phyloP scores from a whole-genome alignment of 2,113 vertebrate genomes.

The Phodopus roborovskii region DNA sequence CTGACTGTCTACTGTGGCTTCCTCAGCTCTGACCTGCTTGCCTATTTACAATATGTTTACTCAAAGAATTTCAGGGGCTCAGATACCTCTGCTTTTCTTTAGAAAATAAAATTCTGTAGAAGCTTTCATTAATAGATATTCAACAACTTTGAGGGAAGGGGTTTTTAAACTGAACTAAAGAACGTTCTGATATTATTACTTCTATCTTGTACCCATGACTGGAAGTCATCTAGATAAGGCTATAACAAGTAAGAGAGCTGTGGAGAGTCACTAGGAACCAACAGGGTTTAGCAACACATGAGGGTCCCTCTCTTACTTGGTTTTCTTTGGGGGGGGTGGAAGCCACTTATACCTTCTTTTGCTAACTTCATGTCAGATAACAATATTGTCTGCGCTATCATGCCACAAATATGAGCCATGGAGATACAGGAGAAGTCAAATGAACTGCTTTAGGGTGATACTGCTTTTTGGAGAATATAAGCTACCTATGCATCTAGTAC shows the following conservation, averaged over 20 bases:
- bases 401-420: background rate
- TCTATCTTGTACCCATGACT: background rate
- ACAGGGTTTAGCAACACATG: background rate
- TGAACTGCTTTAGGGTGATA: background rate
- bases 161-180: background rate
- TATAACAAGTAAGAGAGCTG: no score
- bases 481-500: background rate
- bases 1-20: background rate
- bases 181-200: background rate
- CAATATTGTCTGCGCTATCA: background rate
- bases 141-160: background rate
- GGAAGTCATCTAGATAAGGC: background rate
- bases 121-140: background rate
- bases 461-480: conserved; percentile 31
- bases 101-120: background rate
- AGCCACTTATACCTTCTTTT: background rate
- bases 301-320: background rate
- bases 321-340: background rate
- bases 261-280: background rate
- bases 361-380: conserved; percentile 1
- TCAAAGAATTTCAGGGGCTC: background rate
- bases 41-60: background rate
- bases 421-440: background rate
- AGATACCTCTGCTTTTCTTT: background rate
- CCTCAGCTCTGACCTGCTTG: background rate